Evolutionary conservation across 2,113 vertebrate species (phyloP), one percentile per base, ranked within the genome.

Genomic region (Cynoglossus semilaevis): DNA sequence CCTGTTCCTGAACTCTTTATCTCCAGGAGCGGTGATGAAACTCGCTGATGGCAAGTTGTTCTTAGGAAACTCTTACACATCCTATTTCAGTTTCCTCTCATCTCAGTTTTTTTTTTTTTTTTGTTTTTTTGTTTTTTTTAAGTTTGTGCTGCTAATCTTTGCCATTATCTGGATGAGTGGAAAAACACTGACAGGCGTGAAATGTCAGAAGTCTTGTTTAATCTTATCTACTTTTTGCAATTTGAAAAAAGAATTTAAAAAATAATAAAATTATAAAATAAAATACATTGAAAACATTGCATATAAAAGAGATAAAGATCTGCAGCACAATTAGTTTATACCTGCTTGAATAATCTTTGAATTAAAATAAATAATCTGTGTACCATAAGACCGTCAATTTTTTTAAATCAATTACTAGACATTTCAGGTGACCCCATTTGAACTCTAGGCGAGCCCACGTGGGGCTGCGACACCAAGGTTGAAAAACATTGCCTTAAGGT

Each of bases 51-150:
- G 82, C 87, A 87, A 84, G 83, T 79, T 86, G 79, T 89, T 91
- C 87, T 90, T 85, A 87, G 89, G 90, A 91, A 89, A 90, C 85
- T 87, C 81, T 90, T 87, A 82, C 90, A 91, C 91, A 90, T 90
- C 90, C 87, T 89, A 88, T 90, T 90, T 88, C 89, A 89, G 83
- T 85, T 91, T 91, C 89, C 89, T 88, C 86, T 86, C 71, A 54
- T 79, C 70, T 29, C 22, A 29, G 6, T 29, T 29, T 29, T 29
- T 29, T 29, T 29, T 29, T 29, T 29, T 6, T 29, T 6, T 29
- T 29, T 29, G 2, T 29, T 29, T 29, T 29, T 29, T 29, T 80
- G 63, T 86, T 73, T 73, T 67, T 85, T 80, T 80, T 68, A 46
- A 74, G 63, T 74, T 15, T 43, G 34, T 1, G 49, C 48, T 35